Evolutionary conservation across 2,797 vertebrate genomes (phyloP), one percentile per base, ranked within the genome.

Genomic region (Halcyon leucocephala): DNA sequence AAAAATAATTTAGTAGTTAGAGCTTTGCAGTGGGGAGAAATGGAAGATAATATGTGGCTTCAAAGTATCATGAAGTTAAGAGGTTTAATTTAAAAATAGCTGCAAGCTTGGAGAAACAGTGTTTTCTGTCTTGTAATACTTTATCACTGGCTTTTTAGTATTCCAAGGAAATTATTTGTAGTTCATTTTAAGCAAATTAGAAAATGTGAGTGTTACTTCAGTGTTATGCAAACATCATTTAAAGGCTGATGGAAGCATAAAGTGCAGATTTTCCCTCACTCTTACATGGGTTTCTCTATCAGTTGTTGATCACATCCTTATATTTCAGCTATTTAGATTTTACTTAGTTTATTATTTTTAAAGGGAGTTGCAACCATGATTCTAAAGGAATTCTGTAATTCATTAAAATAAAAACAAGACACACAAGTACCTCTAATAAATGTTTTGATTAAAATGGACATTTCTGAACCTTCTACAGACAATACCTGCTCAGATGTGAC

Each of bases 391-490:
- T 71, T 95, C 18, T 65, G 20, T 69, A 72, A 81, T 69, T 86
- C 4, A 0, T 81, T 78, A 74, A 80, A 89, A 54, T 89, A 54
- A 64, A 91, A 88, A 39, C 51, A 62, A 65, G 92, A 69, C 35
- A 72, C 55, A 39, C 65, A 57, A 41, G 49, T 83, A 72, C 65
- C 55, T 90, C 69, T 66, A 65, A 55, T 78, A 96, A 89, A 88
- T 58, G 28, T 89, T 93, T 89, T 91, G 20, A 96, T 96, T 96
- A 96, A 93, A 96, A 93, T 52, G 69, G 89, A 81, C 92, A 13
- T 97, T 96, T 96, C 85, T 94, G 65, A 97, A 93, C 91, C 91
- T 90, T 83, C 94, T 94, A 69, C 95, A 97, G 92, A 95, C 84
- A 91, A 55, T 54, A 94, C 76, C 91, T 2, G 76, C 80, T 96